These are phyloP conservation scores for Acrobasis consociella DNA, from an alignment of 2,888 invertebrate genomes.

Conservation along the genomic window DNA sequence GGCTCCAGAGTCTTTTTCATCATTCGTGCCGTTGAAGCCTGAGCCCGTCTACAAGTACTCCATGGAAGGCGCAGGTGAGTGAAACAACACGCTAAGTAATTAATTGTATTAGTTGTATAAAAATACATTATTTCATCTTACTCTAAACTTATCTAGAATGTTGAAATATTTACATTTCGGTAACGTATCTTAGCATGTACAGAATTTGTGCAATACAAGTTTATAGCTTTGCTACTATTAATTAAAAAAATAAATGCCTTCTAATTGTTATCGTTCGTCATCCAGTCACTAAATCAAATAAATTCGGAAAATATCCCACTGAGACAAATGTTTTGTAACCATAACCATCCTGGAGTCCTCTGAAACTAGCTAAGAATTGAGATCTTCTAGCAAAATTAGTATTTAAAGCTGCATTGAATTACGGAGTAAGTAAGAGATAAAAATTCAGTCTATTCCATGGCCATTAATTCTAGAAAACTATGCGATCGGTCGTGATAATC, in stretches of 20 bases:
- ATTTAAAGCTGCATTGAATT: constrained; percentile 48
- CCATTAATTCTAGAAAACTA: constrained; percentile 71
- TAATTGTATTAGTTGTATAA: constrained; percentile 49
- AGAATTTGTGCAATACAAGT: constrained; percentile 34
- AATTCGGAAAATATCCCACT: not conserved
- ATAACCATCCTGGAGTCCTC: not conserved
- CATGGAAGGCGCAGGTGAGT: constrained; percentile 93
- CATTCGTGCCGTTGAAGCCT: constrained; percentile 92
- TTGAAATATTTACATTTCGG: constrained; percentile 72
- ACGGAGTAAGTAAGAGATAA: constrained; percentile 33
- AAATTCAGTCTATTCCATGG: constrained; percentile 72
- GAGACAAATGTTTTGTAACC: not conserved
- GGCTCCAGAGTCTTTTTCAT: constrained; percentile 93
- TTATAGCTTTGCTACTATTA: constrained; percentile 31
- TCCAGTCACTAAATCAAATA: constrained; percentile 20
- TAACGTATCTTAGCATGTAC: constrained; percentile 42
- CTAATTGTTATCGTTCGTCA: constrained; percentile 45
- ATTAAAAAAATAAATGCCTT: constrained; percentile 57
- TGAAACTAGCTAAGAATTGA: constrained; percentile 36
- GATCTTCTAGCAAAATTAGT: constrained; percentile 38
- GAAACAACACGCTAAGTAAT: constrained; percentile 35
- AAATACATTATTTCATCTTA: constrained; percentile 60
- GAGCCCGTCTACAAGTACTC: constrained; percentile 95
- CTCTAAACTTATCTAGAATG: constrained; percentile 60
- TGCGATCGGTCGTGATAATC: constrained; percentile 54